A percentile compares a stretch with the other conserved stretches of the same genome.
phyloP scores from a whole-genome alignment of 2,113 vertebrate genomes.

The Ascaphus truei region DNA sequence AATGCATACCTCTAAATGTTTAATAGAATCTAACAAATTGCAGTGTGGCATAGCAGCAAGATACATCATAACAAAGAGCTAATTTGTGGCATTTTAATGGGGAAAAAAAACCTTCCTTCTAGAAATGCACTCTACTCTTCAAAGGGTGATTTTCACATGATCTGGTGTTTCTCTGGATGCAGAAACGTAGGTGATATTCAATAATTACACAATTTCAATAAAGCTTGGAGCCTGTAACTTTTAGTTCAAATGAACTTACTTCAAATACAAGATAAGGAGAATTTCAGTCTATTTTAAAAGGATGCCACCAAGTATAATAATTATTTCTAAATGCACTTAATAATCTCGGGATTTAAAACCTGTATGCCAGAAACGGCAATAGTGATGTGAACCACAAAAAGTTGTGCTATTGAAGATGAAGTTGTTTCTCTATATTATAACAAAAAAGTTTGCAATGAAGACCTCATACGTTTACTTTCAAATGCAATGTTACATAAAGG shows the following conservation, averaged over 20 bases:
- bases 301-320: no score
- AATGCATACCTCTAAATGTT: constrained; percentile 15
- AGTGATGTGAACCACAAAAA: no score
- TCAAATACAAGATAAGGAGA: neutral
- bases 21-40: constrained; percentile 19
- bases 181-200: neutral
- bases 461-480: no score
- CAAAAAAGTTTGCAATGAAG: no score
- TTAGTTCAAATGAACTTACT: neutral
- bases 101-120: neutral
- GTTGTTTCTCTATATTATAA: no score
- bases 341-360: no score
- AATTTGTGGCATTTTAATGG: constrained; percentile 23
- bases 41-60: neutral
- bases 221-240: neutral
- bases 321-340: no score
- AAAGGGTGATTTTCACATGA: neutral
- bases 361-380: no score
- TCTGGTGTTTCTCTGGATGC: neutral
- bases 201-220: constrained; percentile 11
- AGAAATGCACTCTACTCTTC: neutral
- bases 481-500: no score
- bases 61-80: neutral
- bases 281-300: no score
- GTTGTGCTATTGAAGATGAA: no score